Evolutionary conservation across 2,888 invertebrate species (phyloP).

Genomic region (Drosophila buzzatii): DNA sequence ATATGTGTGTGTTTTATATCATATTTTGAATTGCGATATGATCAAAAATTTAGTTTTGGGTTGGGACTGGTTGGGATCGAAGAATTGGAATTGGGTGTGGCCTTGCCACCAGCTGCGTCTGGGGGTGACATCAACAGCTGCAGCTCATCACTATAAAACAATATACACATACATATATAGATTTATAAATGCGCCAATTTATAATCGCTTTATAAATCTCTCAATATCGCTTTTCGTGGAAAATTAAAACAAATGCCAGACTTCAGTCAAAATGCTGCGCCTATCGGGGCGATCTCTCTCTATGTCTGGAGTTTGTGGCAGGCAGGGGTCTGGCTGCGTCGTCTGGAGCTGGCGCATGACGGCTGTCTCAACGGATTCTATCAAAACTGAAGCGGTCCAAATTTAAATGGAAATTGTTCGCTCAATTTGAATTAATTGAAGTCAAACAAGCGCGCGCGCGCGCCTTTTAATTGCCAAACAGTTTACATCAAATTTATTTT

Average conservation of each 20-base stretch:
- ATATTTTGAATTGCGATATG: conserved; percentile 27
- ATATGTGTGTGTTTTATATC: neutral
- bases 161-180: neutral
- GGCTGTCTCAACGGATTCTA: conserved; percentile 16
- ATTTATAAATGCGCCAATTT: conserved; percentile 54
- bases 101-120: conserved; percentile 28
- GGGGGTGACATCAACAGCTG: conserved; percentile 59
- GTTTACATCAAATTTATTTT: conserved; percentile 37
- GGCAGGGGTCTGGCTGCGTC: conserved; percentile 39
- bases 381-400: conserved; percentile 18
- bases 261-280: conserved; percentile 29
- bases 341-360: conserved; percentile 22
- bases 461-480: conserved; percentile 51
- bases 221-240: conserved; percentile 50
- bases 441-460: conserved; percentile 7
- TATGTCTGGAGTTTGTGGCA: conserved; percentile 29
- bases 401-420: conserved; percentile 46
- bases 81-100: conserved; percentile 48
- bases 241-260: conserved; percentile 56
- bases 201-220: conserved; percentile 49
- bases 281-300: conserved; percentile 23
- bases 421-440: conserved; percentile 71
- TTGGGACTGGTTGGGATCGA: conserved; percentile 6
- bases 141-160: conserved; percentile 23
- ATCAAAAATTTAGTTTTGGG: conserved; percentile 26